These are phyloP conservation scores for Nebria ingens DNA, from an alignment of 1,140 invertebrate species.

Conservation along the genomic window DNA sequence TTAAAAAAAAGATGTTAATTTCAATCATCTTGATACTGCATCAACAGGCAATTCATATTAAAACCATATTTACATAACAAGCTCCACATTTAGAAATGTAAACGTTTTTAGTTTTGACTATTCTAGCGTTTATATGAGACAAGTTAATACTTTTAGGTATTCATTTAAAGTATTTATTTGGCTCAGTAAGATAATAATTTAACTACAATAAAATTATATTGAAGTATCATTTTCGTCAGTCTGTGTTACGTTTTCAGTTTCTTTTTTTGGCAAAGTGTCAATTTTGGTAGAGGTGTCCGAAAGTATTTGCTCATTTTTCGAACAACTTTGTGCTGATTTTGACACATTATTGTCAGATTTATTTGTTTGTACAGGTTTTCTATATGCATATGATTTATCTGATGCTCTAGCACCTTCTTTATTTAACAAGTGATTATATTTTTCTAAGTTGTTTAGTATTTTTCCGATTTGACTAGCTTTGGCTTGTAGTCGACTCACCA, in stretches of 20 bases:
- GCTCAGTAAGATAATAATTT: too few species aligned
- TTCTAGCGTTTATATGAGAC: too few species aligned
- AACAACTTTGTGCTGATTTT: too few species aligned
- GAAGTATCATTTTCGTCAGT: too few species aligned
- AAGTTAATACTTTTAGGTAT: too few species aligned
- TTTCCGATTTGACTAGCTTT: constrained; percentile 85
- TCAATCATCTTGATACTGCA: not conserved
- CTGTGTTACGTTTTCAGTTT: too few species aligned
- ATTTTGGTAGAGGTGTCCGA: too few species aligned
- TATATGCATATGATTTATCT: constrained; percentile 17
- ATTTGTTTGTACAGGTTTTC: not conserved
- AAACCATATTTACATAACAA: not conserved
- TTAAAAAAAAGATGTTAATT: not conserved
- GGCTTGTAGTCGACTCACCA: constrained; percentile 79
- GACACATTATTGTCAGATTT: too few species aligned
- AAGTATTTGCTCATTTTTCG: too few species aligned
- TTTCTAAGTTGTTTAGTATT: constrained; percentile 79
- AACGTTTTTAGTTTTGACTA: not conserved
- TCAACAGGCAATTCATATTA: not conserved
- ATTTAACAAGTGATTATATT: constrained; percentile 64
- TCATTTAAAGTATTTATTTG: too few species aligned
- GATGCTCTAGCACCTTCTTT: constrained; percentile 36
- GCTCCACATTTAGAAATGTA: not conserved
- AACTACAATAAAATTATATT: too few species aligned
- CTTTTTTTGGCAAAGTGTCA: too few species aligned